Evolutionary conservation across 2,888 invertebrate genomes (phyloP).

Genomic region (Bimastos eiseni): DNA sequence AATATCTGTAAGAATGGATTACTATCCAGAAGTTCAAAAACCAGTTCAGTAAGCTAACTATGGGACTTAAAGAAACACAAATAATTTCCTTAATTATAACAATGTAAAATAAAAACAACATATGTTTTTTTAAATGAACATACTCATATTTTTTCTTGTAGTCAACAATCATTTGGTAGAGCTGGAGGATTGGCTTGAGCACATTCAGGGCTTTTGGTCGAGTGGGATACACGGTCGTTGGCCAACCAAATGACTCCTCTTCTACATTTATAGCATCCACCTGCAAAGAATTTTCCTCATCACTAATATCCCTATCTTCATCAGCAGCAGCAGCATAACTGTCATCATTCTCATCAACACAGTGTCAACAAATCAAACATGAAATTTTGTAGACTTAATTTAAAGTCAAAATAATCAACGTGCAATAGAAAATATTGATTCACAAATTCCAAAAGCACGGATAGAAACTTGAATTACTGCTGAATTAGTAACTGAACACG

Average conservation of each 20-base stretch:
- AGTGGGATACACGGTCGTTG: constrained; percentile 74
- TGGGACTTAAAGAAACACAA: no score
- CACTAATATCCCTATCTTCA: background rate
- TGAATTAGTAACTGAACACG: background rate
- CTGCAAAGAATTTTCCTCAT: constrained; percentile 21
- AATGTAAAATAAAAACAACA: background rate
- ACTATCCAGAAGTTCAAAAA: background rate
- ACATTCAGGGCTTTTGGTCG: constrained; percentile 76
- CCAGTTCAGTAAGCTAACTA: background rate
- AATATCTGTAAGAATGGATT: no score
- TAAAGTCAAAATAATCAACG: background rate
- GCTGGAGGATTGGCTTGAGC: constrained; percentile 79
- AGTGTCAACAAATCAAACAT: background rate
- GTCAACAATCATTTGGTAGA: constrained; percentile 86
- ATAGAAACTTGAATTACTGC: background rate
- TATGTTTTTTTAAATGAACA: constrained; percentile 1
- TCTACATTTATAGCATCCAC: constrained; percentile 32
- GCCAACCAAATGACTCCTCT: constrained; percentile 32
- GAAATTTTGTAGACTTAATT: background rate
- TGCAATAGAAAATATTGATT: background rate
- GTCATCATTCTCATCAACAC: background rate
- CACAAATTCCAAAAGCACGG: background rate
- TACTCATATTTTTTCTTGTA: constrained; percentile 78
- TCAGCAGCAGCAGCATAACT: constrained; percentile 14
- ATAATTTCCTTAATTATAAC: background rate